Conservation (phyloP, 1,140 invertebrate genomes). For the Drosophila grimshawi region DNA sequence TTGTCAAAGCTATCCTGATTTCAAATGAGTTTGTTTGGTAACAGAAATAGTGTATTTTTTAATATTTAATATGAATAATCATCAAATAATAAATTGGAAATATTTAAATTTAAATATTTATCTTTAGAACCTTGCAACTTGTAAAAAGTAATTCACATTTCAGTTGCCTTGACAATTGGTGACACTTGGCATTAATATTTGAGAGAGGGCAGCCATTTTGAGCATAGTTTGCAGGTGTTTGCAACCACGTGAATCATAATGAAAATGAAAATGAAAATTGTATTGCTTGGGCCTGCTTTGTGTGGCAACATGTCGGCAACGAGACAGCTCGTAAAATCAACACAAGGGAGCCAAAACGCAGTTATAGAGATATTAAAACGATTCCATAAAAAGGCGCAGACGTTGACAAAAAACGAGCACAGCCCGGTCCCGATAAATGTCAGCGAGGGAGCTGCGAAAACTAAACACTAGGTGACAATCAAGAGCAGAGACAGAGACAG, state of each 20-base stretch:
- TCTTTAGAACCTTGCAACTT: too few species aligned
- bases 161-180: background rate
- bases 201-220: slow-evolving; percentile 2
- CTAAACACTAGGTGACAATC: slow-evolving; percentile 62
- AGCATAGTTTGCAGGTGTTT: slow-evolving; percentile 53
- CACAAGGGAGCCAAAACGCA: slow-evolving; percentile 51
- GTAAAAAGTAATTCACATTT: too few species aligned
- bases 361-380: slow-evolving; percentile 73
- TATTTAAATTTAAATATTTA: too few species aligned
- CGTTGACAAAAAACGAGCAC: slow-evolving; percentile 21
- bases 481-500: slow-evolving; percentile 35
- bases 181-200: background rate
- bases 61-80: too few species aligned
- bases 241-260: slow-evolving; percentile 59
- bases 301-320: slow-evolving; percentile 42
- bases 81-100: too few species aligned
- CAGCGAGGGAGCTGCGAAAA: slow-evolving; percentile 38
- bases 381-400: slow-evolving; percentile 41
- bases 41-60: too few species aligned
- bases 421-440: background rate
- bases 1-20: too few species aligned
- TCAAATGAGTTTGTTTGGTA: too few species aligned
- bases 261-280: background rate
- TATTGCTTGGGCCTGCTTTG: slow-evolving; percentile 30
- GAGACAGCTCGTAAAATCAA: slow-evolving; percentile 56